Evolutionary conservation across 2,113 vertebrate species (phyloP), one percentile per base, ranked within the genome.

Genomic region (Clarias batrachus): DNA sequence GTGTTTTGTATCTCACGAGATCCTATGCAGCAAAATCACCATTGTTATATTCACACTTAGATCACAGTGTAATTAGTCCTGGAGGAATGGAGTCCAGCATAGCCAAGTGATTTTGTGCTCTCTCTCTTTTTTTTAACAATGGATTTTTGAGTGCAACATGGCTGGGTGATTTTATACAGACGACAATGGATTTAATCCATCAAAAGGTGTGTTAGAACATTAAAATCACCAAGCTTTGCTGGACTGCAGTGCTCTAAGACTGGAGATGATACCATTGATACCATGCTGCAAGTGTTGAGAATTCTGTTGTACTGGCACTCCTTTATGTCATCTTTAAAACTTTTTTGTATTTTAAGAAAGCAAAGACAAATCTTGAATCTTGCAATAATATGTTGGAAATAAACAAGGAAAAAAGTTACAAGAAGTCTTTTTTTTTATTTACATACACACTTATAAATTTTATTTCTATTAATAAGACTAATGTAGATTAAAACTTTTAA

Each of bases 261-360:
- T 66, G 62, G 37, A 68, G 4, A 80, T 60, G 21, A 80, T 37
- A 30, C 56, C 5, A 3, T 60, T 60, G 21, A 80, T 37, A 30
- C 56, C 5, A 3, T 60, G 30, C 11, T 80, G 30, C 25, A 80
- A n/a, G 3, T 23, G 78, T 60, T 37, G 25, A 52, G n/a, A 48
- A 14, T 63, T 8, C 23, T 63, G 21, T 30, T 62, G 33, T 81
- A 62, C 41, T 33, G 17, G 4, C 66, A 62, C 48, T 17, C 54
- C n/a, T 78, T 27, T 56, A 71, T 73, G 33, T 82, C 37, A 60
- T 11, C 30, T 21, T 25, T 76, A 30, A 54, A 63, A 85, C 56
- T 76, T 89, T 59, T 93, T 93, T 94, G 87, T 94, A 93, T 92
- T 90, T 70, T 88, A 82, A 82, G 86, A 79, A 87, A 89, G 66